These are phyloP conservation scores for Tyria jacobaeae DNA, from an alignment of 2,888 invertebrate genomes.

Conservation along the genomic window DNA sequence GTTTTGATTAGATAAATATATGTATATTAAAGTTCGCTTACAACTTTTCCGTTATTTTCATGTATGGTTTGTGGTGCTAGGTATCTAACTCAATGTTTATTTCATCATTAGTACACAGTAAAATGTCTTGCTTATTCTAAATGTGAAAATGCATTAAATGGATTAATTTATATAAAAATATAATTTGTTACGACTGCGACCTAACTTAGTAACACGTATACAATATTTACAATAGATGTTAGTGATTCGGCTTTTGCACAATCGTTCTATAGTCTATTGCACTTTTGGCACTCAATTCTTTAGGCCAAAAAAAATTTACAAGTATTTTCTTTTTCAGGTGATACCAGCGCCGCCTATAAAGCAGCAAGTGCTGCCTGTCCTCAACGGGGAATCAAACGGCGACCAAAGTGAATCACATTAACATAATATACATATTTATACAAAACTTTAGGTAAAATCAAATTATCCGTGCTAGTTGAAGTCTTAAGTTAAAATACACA, in stretches of 20 bases:
- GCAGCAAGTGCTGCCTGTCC: conserved; percentile 63
- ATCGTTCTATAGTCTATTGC: background rate
- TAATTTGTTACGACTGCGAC: too few species aligned
- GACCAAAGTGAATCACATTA: conserved; percentile 62
- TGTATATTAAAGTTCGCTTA: background rate
- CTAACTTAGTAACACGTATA: background rate
- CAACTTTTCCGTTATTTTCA: background rate
- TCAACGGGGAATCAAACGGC: conserved; percentile 77
- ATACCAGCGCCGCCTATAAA: conserved; percentile 82
- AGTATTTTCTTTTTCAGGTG: conserved; percentile 64
- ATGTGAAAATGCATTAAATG: too few species aligned
- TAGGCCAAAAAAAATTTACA: conserved; percentile 8
- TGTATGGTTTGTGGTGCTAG: too few species aligned
- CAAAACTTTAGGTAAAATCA: conserved; percentile 34
- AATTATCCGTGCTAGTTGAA: conserved; percentile 48
- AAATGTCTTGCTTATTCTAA: too few species aligned
- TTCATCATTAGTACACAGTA: background rate
- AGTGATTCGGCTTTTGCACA: background rate
- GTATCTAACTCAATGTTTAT: background rate
- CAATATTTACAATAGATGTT: background rate
- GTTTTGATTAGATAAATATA: background rate
- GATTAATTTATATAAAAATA: too few species aligned
- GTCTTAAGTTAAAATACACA: conserved; percentile 13
- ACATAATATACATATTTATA: conserved; percentile 48
- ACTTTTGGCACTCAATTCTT: conserved; percentile 12